Evolutionary conservation across 2,797 vertebrate genomes (phyloP).

Genomic region (Pseudochaenichthys georgianus): DNA sequence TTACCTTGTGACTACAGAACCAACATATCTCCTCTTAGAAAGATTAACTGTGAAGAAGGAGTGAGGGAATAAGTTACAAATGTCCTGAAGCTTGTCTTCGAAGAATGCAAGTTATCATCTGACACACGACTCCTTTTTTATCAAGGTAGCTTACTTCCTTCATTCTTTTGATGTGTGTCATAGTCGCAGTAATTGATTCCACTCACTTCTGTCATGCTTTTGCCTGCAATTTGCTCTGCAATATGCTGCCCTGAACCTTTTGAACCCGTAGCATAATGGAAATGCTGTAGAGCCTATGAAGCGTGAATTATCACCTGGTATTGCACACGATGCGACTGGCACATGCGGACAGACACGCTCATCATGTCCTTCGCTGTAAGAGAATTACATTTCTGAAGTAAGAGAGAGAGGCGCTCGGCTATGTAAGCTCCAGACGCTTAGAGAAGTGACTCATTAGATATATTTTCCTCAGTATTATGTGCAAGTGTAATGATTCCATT

Average conservation of each 20-base stretch:
- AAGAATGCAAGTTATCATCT: slow-evolving; percentile 73
- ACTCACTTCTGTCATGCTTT: slow-evolving; percentile 77
- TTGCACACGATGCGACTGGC: slow-evolving; percentile 67
- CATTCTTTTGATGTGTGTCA: slow-evolving; percentile 83
- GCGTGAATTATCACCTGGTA: slow-evolving; percentile 79
- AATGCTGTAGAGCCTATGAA: slow-evolving; percentile 73
- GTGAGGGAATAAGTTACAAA: slow-evolving; percentile 59
- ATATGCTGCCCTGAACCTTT: slow-evolving; percentile 76
- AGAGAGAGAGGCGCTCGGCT: slow-evolving; percentile 29
- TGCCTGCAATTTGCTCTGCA: slow-evolving; percentile 77
- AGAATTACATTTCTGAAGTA: slow-evolving; percentile 63
- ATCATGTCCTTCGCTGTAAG: slow-evolving; percentile 31
- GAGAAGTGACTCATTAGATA: slow-evolving; percentile 47
- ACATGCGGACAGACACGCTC: slow-evolving; percentile 50
- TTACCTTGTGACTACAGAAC: slow-evolving; percentile 51
- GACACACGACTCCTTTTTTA: slow-evolving; percentile 66
- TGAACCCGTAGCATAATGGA: slow-evolving; percentile 76
- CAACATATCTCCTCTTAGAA: slow-evolving; percentile 43
- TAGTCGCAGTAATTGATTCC: slow-evolving; percentile 81
- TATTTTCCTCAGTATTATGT: slow-evolving; percentile 13
- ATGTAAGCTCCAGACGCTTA: slow-evolving; percentile 33
- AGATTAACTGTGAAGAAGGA: slow-evolving; percentile 59
- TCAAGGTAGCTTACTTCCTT: slow-evolving; percentile 73
- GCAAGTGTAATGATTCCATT: no score
- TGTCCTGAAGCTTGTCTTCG: slow-evolving; percentile 69